Base-by-base conservation (phyloP, 2,888 invertebrate genomes). In the Magallana nippona region DNA sequence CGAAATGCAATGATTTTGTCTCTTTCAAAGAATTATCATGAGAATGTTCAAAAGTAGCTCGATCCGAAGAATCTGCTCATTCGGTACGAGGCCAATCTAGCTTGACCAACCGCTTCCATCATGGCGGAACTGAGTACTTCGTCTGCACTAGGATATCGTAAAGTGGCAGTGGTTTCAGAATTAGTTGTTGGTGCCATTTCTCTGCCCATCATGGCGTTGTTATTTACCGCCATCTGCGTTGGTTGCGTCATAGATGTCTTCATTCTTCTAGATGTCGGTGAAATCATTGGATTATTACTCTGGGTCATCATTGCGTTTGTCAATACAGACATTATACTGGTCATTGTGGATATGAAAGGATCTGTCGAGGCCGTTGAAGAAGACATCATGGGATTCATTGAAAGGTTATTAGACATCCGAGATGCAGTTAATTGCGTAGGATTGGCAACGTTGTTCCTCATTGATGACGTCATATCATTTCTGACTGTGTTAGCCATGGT, bases 41-140 rank as follows among this genome's bases (percentile, higher is more conserved):
- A 15, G 13, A 19, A 27, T 27, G 27, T 71, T 71, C 71, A 71
- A 71, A 71, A 71, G 10, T 71, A 71, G 71, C 71, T 71, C 17
- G 71, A 71, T 32, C 71, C 71, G 71, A 71, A 71, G 32, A 71
- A 71, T 15, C 71, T 71, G 32, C 71, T 71, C 13, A 15, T 15
- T 27, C 5, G 71, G 15, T 11, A 71, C 13, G 71, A 13, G 2
- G 19, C 27, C 32, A 71, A 15, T 22, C 11, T 27, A 32, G 71
- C 1, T 15, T 71, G 71, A 27, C 71, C 71, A 71, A 71, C 27
- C 2, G 32, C 27, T 71, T 71, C 71, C 71, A 32, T 71, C 71
- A 71, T 71, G 1, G 32, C 71, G 27, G 71, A 71, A 27, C 71
- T 71, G 15, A 71, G 27, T 71, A 71, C 32, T 27, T 71, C 71